A percentile compares a stretch with the other conserved stretches of the same genome.
Conservation (phyloP, 2,797 vertebrate species). For the Uromys caudimaculatus region DNA sequence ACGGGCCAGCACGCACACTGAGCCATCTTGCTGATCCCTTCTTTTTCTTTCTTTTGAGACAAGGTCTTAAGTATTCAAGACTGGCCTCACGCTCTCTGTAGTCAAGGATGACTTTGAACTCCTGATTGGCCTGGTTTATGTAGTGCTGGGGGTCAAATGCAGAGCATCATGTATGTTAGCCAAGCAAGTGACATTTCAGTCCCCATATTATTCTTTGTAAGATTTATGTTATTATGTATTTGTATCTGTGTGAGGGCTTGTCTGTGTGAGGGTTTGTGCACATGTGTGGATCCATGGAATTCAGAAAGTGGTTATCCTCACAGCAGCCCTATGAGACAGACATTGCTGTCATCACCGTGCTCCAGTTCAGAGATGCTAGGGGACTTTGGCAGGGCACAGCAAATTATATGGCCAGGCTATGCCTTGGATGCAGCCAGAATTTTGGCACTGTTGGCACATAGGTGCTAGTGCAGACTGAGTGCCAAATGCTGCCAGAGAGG, state of each 20-base stretch:
- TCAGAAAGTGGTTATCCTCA: not conserved
- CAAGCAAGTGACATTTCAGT: not conserved
- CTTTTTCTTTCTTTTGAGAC: not conserved
- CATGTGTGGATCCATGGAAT: not conserved
- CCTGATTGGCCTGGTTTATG: not conserved
- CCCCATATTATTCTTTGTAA: no score
- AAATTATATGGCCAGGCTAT: not conserved
- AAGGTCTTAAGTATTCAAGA: not conserved
- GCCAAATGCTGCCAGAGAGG: not conserved
- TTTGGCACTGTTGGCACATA: not conserved
- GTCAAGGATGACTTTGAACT: not conserved
- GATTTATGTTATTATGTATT: not conserved
- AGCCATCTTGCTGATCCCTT: not conserved
- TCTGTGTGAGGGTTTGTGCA: not conserved
- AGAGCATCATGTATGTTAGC: not conserved
- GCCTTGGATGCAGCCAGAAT: not conserved
- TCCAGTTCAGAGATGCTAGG: slow-evolving; percentile 17
- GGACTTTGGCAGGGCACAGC: not conserved
- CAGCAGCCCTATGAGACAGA: not conserved
- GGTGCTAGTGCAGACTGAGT: not conserved
- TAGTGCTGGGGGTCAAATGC: not conserved
- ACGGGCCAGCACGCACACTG: not conserved
- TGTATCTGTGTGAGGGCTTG: not conserved
- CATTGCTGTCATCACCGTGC: not conserved
- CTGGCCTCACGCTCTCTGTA: not conserved